Evolutionary conservation across 2,888 invertebrate species (phyloP), one percentile per base, ranked within the genome.

Genomic region (Apamea sordens): DNA sequence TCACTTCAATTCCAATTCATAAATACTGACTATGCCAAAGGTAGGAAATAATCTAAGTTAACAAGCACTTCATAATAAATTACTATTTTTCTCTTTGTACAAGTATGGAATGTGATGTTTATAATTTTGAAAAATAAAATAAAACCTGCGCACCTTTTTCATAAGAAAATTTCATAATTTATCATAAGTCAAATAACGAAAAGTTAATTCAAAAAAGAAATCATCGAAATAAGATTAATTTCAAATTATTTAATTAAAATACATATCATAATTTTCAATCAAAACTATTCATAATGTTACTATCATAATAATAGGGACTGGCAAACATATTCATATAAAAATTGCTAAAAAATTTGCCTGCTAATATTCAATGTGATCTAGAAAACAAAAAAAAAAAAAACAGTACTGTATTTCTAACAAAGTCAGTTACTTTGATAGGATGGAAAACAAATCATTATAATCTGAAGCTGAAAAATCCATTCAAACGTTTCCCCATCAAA

Each of bases 31-130:
- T 90, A 90, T 89, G 86, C 81, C 86, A 89, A 89, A 89, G 88
- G 89, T 90, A 88, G 77, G 73, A 78, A 78, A 83, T 82, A 76
- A 87, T 68, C 77, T 85, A 89, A 76, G 79, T 84, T 77, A 89
- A 81, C 79, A 77, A 86, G 84, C 86, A 83, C 83, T 82, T 88
- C 82, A 89, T 82, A 86, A 90, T 89, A 91, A 89, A 89, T 87
- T 88, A 90, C 89, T 87, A 80, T 78, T 74, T 79, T 85, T 80
- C 80, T 80, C 87, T 94, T 95, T 95, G 94, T 95, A 96, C 94
- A 95, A 68, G 89, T 88, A 94, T 96, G 96, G 96, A 96, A 96
- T 96, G 96, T 96, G 95, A 95, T 95, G 94, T 93, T 91, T 92
- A 90, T 81, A 92, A 92, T 93, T 92, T 90, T 87, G 91, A 92